Conservation (phyloP, 2,888 invertebrate species). For the Electrophaes corylata region DNA sequence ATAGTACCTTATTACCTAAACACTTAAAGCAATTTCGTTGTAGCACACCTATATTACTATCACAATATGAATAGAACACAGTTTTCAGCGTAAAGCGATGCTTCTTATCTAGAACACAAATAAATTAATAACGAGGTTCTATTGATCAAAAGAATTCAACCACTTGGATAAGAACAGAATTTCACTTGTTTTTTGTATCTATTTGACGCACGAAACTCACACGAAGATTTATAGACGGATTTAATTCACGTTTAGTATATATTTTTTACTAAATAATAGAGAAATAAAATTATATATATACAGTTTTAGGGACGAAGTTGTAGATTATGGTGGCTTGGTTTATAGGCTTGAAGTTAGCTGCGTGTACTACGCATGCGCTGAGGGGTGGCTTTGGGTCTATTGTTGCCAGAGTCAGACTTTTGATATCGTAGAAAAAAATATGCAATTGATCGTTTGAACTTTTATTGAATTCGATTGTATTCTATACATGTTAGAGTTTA, state of each 20-base stretch:
- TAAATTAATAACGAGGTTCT: conserved; percentile 77
- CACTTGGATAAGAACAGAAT: conserved; percentile 20
- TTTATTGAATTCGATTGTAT: conserved; percentile 52
- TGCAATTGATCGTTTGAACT: conserved; percentile 46
- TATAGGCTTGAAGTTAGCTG: conserved; percentile 67
- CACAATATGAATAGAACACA: conserved; percentile 57
- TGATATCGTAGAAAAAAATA: conserved; percentile 57
- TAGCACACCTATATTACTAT: conserved; percentile 55
- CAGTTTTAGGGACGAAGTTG: conserved; percentile 76
- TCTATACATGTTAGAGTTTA: conserved; percentile 53
- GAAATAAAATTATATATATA: conserved; percentile 79
- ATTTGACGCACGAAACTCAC: conserved; percentile 13
- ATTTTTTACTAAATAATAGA: conserved; percentile 65
- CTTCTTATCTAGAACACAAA: conserved; percentile 72
- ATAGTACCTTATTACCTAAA: conserved; percentile 43
- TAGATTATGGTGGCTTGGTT: conserved; percentile 70
- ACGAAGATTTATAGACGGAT: conserved; percentile 66
- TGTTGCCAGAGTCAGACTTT: conserved; percentile 71
- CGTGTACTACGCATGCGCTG: conserved; percentile 67
- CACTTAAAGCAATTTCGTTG: conserved; percentile 65
- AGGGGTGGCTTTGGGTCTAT: conserved; percentile 71
- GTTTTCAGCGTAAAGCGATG: conserved; percentile 57
- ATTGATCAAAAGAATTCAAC: conserved; percentile 74
- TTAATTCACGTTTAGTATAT: conserved; percentile 66
- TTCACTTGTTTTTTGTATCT: conserved; percentile 25